phyloP scores from a whole-genome alignment of 2,797 vertebrate genomes.

The Dendrocincla fuliginosa region DNA sequence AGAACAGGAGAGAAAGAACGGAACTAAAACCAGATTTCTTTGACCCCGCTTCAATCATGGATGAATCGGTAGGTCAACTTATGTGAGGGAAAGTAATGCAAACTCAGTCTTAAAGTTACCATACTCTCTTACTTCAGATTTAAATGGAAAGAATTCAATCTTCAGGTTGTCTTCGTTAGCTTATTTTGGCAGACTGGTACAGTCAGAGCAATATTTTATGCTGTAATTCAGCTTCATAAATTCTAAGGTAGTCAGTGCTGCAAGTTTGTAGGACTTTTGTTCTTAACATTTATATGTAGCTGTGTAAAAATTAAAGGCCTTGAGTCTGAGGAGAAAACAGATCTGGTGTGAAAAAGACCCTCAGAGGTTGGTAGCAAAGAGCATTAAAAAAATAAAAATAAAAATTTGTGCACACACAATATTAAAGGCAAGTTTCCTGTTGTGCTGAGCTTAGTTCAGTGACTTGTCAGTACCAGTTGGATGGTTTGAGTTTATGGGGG shows the following conservation, averaged over 20 bases:
- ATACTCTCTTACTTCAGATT: not conserved
- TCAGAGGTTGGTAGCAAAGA: not conserved
- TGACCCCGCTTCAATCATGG: constrained; percentile 99
- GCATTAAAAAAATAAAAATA: not conserved
- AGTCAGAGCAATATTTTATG: not conserved
- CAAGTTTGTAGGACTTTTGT: not conserved
- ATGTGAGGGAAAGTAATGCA: constrained; percentile 38
- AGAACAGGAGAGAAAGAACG: constrained; percentile 96
- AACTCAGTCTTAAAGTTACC: not conserved
- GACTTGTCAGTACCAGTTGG: not conserved
- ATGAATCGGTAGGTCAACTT: constrained; percentile 93
- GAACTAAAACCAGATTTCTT: constrained; percentile 99
- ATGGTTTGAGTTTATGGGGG: not conserved
- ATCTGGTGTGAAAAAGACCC: not conserved
- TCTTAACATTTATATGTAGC: not conserved
- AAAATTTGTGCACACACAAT: not conserved
- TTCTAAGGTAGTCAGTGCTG: not conserved
- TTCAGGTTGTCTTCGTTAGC: not conserved
- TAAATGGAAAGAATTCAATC: not conserved
- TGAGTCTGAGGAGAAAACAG: not conserved
- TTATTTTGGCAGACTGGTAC: not conserved
- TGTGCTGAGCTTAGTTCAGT: not conserved
- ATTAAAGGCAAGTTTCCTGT: not conserved
- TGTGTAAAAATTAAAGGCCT: constrained; percentile 7
- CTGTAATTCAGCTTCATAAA: constrained; percentile 8